Conservation (phyloP, 2,888 invertebrate genomes). For the Orthonevra nobilis region DNA sequence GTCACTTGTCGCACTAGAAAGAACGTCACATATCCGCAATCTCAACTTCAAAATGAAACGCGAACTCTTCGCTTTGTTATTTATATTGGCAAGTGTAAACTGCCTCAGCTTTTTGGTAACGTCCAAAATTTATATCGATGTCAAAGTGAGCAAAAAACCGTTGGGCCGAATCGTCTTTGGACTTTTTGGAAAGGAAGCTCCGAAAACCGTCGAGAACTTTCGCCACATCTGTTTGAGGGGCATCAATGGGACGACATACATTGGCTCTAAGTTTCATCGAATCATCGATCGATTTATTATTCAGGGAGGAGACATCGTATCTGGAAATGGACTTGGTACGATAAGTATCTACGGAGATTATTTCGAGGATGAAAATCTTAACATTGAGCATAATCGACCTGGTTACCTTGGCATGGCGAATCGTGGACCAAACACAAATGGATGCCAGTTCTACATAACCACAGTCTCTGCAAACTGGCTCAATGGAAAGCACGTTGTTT, state of each 20-base stretch:
- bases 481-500: constrained; percentile 92
- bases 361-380: constrained; percentile 93
- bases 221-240: constrained; percentile 89
- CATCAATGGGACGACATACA: constrained; percentile 88
- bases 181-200: constrained; percentile 89
- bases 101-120: constrained; percentile 77
- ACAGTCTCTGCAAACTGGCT: constrained; percentile 93
- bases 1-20: constrained; percentile 24
- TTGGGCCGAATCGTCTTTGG: constrained; percentile 91
- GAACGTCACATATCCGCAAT: constrained; percentile 13
- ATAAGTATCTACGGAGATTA: constrained; percentile 92
- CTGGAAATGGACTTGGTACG: constrained; percentile 89
- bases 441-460: constrained; percentile 97
- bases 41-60: constrained; percentile 38
- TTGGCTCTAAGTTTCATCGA: constrained; percentile 90
- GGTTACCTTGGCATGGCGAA: constrained; percentile 97
- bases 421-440: constrained; percentile 92
- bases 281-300: constrained; percentile 95
- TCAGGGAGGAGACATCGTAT: constrained; percentile 94
- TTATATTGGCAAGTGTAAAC: constrained; percentile 53
- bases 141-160: constrained; percentile 86
- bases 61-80: constrained; percentile 18
- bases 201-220: constrained; percentile 93
- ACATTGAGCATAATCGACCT: constrained; percentile 88
- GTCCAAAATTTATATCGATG: constrained; percentile 88